These are phyloP conservation scores for Drosophila novamexicana DNA, from an alignment of 1,140 invertebrate genomes.

Conservation along the genomic window DNA sequence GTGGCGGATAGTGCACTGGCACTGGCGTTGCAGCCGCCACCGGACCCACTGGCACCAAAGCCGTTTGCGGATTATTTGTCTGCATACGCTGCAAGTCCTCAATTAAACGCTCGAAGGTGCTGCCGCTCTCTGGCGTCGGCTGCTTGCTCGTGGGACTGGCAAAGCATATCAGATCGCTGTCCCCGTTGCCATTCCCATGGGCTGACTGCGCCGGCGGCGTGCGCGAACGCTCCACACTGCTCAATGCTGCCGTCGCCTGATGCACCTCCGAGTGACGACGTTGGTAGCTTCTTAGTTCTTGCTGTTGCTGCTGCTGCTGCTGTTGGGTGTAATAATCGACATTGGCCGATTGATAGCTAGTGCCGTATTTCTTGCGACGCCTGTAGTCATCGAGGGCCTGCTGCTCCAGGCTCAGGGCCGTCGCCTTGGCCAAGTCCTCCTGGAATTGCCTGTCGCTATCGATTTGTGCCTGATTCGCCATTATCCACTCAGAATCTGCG, in stretches of 20 bases:
- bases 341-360: constrained; percentile 31
- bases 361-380: constrained; percentile 84
- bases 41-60: constrained; percentile 72
- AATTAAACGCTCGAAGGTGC: constrained; percentile 86
- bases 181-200: constrained; percentile 56
- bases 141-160: constrained; percentile 87
- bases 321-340: constrained; percentile 54
- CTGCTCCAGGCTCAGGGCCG: constrained; percentile 93
- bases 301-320: constrained; percentile 37
- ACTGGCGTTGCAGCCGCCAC: constrained; percentile 56
- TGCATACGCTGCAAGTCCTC: constrained; percentile 86
- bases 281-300: constrained; percentile 65
- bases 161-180: constrained; percentile 89
- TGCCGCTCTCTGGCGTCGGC: constrained; percentile 71
- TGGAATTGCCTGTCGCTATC: constrained; percentile 93
- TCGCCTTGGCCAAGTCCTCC: constrained; percentile 93
- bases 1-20: constrained; percentile 33
- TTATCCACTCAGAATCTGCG: constrained; percentile 46
- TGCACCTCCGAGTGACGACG: constrained; percentile 85
- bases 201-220: constrained; percentile 85
- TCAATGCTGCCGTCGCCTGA: constrained; percentile 30
- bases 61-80: constrained; percentile 62
- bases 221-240: constrained; percentile 69
- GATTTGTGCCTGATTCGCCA: constrained; percentile 80
- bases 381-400: constrained; percentile 92